Evolutionary conservation across 2,888 invertebrate species (phyloP).

Genomic region (Sphaerophoria taeniata): DNA sequence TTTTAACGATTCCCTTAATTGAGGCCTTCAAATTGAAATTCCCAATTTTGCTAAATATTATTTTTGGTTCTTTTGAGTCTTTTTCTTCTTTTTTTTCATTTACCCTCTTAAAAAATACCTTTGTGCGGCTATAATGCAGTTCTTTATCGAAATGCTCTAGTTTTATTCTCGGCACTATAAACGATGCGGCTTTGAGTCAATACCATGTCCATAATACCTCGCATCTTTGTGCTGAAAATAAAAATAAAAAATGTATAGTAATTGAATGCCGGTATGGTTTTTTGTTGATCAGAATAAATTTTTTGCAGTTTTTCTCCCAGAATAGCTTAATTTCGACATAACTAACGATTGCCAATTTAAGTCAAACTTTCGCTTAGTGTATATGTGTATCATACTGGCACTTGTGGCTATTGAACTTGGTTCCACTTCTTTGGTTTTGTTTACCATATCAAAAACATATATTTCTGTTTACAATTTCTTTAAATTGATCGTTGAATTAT

Average conservation of each 20-base stretch:
- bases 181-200: no score
- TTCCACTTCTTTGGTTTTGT: neutral
- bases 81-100: neutral
- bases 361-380: conserved; percentile 1
- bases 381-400: neutral
- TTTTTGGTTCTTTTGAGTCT: neutral
- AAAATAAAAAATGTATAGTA: neutral
- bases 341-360: conserved; percentile 23
- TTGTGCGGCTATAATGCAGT: conserved; percentile 30
- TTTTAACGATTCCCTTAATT: conserved; percentile 22
- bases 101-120: no score
- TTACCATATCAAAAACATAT: no score
- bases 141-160: no score
- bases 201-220: no score
- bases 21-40: conserved; percentile 61
- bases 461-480: no score
- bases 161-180: no score
- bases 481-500: no score
- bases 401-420: neutral
- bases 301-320: neutral
- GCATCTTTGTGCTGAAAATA: no score
- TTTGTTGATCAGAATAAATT: neutral
- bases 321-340: conserved; percentile 4
- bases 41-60: conserved; percentile 22
- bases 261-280: conserved; percentile 21